These are phyloP conservation scores for Pollimyrus isidori DNA, from an alignment of 2,113 vertebrate genomes.

Conservation along the genomic window DNA sequence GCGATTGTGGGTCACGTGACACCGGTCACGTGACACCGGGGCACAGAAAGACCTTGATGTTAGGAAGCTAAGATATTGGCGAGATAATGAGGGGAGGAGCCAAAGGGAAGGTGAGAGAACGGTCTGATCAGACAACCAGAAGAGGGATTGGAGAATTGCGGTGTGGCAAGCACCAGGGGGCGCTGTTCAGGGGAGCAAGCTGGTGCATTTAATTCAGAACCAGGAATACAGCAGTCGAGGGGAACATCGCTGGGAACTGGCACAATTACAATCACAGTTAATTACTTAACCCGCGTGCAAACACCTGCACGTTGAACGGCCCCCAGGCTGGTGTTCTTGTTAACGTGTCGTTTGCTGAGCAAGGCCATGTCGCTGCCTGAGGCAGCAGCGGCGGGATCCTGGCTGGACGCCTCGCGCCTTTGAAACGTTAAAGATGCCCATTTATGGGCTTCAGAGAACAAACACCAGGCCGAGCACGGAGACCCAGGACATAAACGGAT, in stretches of 20 bases:
- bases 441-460: not conserved
- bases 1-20: not conserved
- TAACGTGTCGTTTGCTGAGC: not conserved
- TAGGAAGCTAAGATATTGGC: not conserved
- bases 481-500: not conserved
- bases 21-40: not conserved
- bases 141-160: not conserved
- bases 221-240: not conserved
- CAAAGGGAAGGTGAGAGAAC: not conserved
- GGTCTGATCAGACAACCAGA: not conserved
- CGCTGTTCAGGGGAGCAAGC: not conserved
- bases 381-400: not conserved
- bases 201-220: not conserved
- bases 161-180: not conserved
- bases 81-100: not conserved
- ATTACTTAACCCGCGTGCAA: not conserved
- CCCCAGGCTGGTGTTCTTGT: not conserved
- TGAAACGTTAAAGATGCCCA: not conserved
- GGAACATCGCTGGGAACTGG: not conserved
- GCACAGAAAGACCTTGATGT: not conserved
- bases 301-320: not conserved
- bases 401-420: not conserved
- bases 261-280: not conserved
- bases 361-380: not conserved
- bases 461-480: not conserved